Evolutionary conservation across 2,888 invertebrate genomes (phyloP), one percentile per base, ranked within the genome.

Genomic region (Eupeodes latifasciatus): DNA sequence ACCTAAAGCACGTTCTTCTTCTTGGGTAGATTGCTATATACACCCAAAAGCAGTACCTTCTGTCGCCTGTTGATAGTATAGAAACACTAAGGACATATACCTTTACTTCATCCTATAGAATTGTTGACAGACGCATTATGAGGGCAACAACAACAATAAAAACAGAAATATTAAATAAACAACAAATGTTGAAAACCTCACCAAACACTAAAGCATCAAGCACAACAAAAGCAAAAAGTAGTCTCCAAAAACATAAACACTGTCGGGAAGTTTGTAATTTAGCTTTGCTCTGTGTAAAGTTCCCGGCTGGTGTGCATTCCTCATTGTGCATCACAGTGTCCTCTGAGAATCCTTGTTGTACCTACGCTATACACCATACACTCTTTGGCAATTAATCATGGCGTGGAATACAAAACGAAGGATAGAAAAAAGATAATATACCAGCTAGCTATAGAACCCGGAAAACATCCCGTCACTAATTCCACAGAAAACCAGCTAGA

Each of bases 231-330:
- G n/a, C 34, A 66, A 76, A 83, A 83, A 80, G 62, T 7, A 71
- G 76, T 84, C 72, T 67, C 72, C 71, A 64, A 86, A 80, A 87
- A 87, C 84, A 84, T 80, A 80, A 76, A 80, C 80, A 80, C 84
- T 92, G 92, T 91, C 92, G 93, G 93, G 93, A 93, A 92, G 92
- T 92, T 92, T 92, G 93, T 93, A 92, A 93, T 93, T 92, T 93
- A 91, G 91, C 92, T 91, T 61, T 72, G 72, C 47, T n/a, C 75
- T 40, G 74, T 79, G 78, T 55, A 19, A 53, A 62, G 72, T 51
- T 27, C 72, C 74, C 79, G 55, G 62, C 77, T 69, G 27, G 40
- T 64, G 69, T 83, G 44, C 78, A 83, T 80, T 80, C 84, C 71
- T 55, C 84, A 72, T 66, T 27, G 27, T 55, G 64, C 71, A 83